Conservation (phyloP, 2,888 invertebrate species). For the Cataglyphis cursor region DNA sequence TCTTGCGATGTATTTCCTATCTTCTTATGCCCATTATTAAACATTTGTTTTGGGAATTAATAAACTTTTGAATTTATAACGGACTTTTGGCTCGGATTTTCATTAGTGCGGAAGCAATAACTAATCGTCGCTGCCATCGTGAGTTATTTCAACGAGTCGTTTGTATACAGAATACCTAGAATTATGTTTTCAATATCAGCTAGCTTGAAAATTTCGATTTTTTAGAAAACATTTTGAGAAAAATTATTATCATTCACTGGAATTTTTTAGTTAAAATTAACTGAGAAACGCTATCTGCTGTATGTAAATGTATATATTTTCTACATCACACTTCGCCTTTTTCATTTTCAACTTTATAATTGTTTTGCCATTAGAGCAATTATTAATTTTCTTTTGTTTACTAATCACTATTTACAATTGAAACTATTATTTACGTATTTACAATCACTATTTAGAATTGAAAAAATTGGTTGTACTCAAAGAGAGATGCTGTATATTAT, state of each 20-base stretch:
- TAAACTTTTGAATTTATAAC: constrained; percentile 30
- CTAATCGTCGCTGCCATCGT: constrained; percentile 17
- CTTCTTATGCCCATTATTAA: not conserved
- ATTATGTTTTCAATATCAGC: not conserved
- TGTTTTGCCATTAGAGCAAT: not conserved
- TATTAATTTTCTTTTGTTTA: not conserved
- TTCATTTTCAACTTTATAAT: not conserved
- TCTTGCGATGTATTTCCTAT: not conserved
- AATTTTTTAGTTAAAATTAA: not conserved
- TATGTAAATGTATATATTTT: not conserved
- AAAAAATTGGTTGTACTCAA: not conserved
- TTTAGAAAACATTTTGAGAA: not conserved
- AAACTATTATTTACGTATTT: not conserved
- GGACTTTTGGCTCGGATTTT: constrained; percentile 12
- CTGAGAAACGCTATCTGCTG: not conserved
- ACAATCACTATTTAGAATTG: not conserved
- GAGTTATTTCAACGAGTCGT: not conserved
- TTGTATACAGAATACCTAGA: not conserved
- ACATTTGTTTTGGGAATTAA: constrained; percentile 4
- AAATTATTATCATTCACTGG: not conserved
- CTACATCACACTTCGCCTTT: not conserved
- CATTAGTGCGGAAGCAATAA: constrained; percentile 10
- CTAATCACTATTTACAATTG: not conserved
- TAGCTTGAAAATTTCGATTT: not conserved
- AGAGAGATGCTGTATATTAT: not conserved